phyloP scores from a whole-genome alignment of 2,113 vertebrate species.

The Cyphomyrus plagiostoma region DNA sequence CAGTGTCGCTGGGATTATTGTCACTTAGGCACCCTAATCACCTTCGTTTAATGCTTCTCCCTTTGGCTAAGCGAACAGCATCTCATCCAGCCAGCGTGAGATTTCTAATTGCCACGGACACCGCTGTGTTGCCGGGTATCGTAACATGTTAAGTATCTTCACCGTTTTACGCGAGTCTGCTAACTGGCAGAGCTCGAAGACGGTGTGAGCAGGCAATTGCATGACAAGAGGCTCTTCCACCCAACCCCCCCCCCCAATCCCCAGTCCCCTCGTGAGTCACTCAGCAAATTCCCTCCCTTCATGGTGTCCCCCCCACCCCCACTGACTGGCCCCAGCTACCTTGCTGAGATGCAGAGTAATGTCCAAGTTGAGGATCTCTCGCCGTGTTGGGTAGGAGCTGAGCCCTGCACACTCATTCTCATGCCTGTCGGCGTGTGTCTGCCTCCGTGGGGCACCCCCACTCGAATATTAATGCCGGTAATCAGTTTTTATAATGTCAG shows the following conservation, averaged over 20 bases:
- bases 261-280: background rate
- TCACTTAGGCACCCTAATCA: background rate
- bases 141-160: background rate
- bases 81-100: background rate
- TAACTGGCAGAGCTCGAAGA: background rate
- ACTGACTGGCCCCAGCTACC: background rate
- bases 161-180: background rate
- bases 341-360: background rate
- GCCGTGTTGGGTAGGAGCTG: background rate
- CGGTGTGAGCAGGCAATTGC: background rate
- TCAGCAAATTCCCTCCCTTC: background rate
- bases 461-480: constrained; percentile 62
- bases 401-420: background rate
- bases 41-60: background rate
- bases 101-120: background rate
- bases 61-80: background rate
- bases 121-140: background rate
- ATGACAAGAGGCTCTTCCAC: background rate
- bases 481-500: constrained; percentile 72
- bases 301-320: background rate
- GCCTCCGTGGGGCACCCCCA: constrained; percentile 42
- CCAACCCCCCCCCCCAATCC: background rate
- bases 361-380: background rate
- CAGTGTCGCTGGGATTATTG: background rate
- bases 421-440: constrained; percentile 20